Conservation (phyloP, 1,140 invertebrate genomes). For the Palaemon carinicauda region DNA sequence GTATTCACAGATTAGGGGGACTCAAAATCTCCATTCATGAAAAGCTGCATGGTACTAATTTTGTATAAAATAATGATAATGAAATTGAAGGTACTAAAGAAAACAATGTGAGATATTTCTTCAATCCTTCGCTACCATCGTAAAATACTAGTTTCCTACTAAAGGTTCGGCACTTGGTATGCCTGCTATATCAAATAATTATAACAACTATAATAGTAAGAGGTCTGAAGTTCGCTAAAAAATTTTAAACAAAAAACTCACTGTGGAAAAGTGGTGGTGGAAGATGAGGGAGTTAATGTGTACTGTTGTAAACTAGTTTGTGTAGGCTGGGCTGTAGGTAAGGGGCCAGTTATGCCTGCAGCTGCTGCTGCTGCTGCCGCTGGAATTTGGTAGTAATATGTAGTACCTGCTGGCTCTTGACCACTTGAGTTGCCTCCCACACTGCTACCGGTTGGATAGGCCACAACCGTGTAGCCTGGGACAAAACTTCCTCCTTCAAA, state of each 20-base stretch:
- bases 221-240: not conserved
- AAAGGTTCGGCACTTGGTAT: too few species aligned
- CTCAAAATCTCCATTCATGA: too few species aligned
- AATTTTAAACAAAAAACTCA: not conserved
- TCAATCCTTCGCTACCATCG: too few species aligned
- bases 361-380: constrained; percentile 13
- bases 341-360: constrained; percentile 9
- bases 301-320: constrained; percentile 41
- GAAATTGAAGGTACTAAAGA: too few species aligned
- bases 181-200: too few species aligned
- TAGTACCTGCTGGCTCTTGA: constrained; percentile 33
- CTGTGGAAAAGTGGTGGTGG: constrained; percentile 45
- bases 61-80: too few species aligned
- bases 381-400: constrained; percentile 41
- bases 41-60: too few species aligned
- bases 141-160: too few species aligned
- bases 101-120: too few species aligned
- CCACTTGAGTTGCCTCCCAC: constrained; percentile 23
- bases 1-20: too few species aligned
- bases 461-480: constrained; percentile 45
- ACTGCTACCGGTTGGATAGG: constrained; percentile 37
- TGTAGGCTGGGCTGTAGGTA: constrained; percentile 29
- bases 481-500: constrained; percentile 34
- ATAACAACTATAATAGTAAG: too few species aligned
- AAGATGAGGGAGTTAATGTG: constrained; percentile 36